A percentile compares a stretch with the other conserved stretches of the same genome.
phyloP scores from a whole-genome alignment of 2,797 vertebrate species.

The Macropus fuliginosus region DNA sequence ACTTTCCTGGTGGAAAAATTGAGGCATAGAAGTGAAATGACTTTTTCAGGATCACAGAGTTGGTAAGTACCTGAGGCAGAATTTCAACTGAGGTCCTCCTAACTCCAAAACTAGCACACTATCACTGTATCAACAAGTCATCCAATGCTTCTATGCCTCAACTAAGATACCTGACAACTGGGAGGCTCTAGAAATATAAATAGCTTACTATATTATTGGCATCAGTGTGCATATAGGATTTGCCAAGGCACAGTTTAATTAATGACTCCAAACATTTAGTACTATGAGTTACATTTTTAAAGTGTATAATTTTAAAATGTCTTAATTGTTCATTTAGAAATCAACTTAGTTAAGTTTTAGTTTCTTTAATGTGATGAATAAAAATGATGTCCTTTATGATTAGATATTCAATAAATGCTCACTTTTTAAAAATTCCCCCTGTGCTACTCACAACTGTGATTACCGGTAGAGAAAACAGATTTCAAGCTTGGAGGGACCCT shows the following conservation, averaged over 20 bases:
- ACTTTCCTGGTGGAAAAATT: not conserved
- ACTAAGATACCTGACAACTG: slow-evolving; percentile 24
- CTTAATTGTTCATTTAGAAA: not conserved
- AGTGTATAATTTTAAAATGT: not conserved
- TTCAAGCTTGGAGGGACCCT: not conserved
- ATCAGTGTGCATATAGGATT: not conserved
- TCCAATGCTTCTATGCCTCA: not conserved
- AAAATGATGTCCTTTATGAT: not conserved
- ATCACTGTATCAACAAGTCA: not conserved
- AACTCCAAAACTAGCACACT: not conserved
- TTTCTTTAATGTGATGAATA: not conserved
- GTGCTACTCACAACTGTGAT: not conserved
- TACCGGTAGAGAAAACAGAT: not conserved
- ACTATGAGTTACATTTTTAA: no score
- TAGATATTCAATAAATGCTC: not conserved
- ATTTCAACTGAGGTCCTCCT: not conserved
- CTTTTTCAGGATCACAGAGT: not conserved
- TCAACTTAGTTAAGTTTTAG: not conserved
- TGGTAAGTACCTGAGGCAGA: not conserved
- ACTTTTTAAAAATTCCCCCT: not conserved
- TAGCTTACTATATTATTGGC: not conserved
- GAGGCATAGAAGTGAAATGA: not conserved
- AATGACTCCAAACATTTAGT: not conserved
- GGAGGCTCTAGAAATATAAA: not conserved
- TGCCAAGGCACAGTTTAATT: not conserved